Conservation (phyloP, 2,113 vertebrate species). For the Spilogale gracilis region DNA sequence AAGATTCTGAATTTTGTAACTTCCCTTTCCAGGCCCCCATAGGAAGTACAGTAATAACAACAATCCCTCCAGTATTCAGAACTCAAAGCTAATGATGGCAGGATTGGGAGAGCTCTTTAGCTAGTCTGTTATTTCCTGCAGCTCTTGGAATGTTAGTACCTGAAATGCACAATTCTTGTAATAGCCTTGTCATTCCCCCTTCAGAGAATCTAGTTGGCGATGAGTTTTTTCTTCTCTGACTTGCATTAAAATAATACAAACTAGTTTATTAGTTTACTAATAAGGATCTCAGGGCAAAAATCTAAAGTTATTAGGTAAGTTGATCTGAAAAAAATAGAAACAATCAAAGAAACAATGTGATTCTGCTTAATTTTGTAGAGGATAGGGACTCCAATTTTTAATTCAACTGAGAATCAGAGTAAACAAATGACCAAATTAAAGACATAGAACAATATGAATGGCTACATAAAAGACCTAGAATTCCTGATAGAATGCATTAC, state of each 20-base stretch:
- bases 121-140: not conserved
- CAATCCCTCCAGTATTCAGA: not conserved
- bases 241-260: not conserved
- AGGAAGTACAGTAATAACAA: not conserved
- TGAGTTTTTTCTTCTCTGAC: not conserved
- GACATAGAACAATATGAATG: not conserved
- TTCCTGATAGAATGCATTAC: not conserved
- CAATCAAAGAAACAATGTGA: not conserved
- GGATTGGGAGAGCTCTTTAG: not conserved
- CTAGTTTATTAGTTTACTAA: constrained; percentile 1
- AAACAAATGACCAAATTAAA: constrained; percentile 51
- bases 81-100: not conserved
- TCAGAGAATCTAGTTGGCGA: not conserved
- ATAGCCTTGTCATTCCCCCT: not conserved
- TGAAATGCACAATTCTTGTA: not conserved
- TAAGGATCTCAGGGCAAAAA: not conserved
- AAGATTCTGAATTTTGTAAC: not conserved
- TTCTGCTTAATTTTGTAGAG: not conserved
- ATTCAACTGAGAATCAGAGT: not conserved
- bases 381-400: not conserved
- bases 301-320: constrained; percentile 16
- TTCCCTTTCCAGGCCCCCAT: not conserved
- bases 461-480: not conserved
- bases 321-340: constrained; percentile 49
- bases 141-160: too few relatives aligned